Percentiles rank a stretch among this genome's conserved stretches.
Conservation (phyloP, 2,113 vertebrate species). For the Chamaea fasciata region DNA sequence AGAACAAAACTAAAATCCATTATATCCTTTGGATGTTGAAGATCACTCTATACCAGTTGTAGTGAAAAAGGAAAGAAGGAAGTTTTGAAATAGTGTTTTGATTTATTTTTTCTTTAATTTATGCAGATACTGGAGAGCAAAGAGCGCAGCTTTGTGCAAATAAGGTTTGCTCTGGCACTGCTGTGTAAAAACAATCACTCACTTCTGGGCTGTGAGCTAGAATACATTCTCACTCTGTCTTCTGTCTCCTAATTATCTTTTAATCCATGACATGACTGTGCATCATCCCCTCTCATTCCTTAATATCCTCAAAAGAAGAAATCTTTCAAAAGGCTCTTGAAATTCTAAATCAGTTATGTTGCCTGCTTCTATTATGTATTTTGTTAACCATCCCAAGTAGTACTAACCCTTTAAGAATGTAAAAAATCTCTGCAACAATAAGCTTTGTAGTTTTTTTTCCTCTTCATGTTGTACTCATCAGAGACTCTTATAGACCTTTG, state of each 20-base stretch:
- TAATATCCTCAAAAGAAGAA: constrained; percentile 8
- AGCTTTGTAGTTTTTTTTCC: background rate
- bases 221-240: constrained; percentile 25
- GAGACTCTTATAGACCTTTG: background rate
- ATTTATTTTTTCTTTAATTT: background rate
- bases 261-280: constrained; percentile 32
- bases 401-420: background rate
- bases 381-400: constrained; percentile 9
- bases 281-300: constrained; percentile 13
- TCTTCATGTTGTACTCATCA: background rate
- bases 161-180: background rate
- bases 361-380: background rate
- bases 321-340: constrained; percentile 24
- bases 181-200: background rate
- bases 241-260: constrained; percentile 41
- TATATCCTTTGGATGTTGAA: background rate
- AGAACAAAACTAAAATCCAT: background rate
- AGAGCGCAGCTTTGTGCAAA: background rate
- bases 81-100: background rate
- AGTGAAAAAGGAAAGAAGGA: background rate
- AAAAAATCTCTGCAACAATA: background rate
- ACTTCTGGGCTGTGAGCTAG: constrained; percentile 1
- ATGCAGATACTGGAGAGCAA: background rate
- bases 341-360: constrained; percentile 2
- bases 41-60: background rate